Evolutionary conservation across 2,888 invertebrate genomes (phyloP).

Genomic region (Watsonalla binaria): DNA sequence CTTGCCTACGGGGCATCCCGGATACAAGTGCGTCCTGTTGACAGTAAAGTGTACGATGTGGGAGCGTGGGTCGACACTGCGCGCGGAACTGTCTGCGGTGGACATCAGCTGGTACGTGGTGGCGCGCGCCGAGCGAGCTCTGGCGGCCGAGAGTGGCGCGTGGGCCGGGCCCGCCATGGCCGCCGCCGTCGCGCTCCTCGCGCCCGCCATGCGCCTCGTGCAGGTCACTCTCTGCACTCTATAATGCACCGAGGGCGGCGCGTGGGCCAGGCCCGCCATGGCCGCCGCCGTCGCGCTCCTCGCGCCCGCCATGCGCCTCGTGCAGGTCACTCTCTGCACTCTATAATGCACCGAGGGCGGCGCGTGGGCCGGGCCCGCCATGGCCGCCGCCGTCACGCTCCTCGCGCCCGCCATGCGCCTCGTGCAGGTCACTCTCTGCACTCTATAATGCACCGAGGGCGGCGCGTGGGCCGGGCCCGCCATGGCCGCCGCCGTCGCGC

Average conservation of each 20-base stretch:
- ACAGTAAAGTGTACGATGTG: conserved; percentile 97
- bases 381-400: no score
- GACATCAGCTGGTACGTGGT: conserved; percentile 97
- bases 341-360: no score
- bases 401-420: no score
- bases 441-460: no score
- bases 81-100: conserved; percentile 94
- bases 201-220: conserved; percentile 52
- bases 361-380: no score
- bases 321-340: conserved; percentile 44
- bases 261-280: no score
- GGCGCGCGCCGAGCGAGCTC: conserved; percentile 86
- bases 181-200: conserved; percentile 50
- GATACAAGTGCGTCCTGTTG: neutral
- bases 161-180: conserved; percentile 62
- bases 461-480: no score
- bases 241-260: no score
- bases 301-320: conserved; percentile 48
- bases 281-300: conserved; percentile 57
- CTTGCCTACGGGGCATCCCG: no score
- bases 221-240: conserved; percentile 39
- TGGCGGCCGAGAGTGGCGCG: conserved; percentile 60
- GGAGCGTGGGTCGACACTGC: conserved; percentile 93
- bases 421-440: no score
- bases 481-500: no score